A percentile compares a stretch with the other conserved stretches of the same genome.
Conservation (phyloP, 2,888 invertebrate species). For the Pachymerium ferrugineum region DNA sequence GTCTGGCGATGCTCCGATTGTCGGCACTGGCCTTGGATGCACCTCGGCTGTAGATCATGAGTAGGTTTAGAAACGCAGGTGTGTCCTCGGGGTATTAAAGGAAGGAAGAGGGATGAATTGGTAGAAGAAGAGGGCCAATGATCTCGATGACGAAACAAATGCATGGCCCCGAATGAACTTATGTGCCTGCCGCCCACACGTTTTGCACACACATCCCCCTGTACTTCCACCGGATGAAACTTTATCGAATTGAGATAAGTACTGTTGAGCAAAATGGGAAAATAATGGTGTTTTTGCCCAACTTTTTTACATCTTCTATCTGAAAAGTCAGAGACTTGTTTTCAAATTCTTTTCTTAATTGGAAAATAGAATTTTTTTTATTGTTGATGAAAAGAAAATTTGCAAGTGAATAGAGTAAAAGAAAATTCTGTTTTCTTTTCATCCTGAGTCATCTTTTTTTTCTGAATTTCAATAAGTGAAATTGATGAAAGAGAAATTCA, state of each 20-base stretch:
- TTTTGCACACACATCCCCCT: background rate
- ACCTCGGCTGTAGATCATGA: conserved; percentile 9
- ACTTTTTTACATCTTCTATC: too few relatives aligned
- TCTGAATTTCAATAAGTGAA: too few relatives aligned
- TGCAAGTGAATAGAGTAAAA: too few relatives aligned
- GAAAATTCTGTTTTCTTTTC: too few relatives aligned
- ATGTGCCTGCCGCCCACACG: background rate
- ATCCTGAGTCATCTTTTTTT: too few relatives aligned
- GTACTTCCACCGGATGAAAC: background rate
- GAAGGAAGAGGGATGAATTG: background rate
- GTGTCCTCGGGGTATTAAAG: background rate
- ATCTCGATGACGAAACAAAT: background rate
- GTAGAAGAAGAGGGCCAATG: background rate
- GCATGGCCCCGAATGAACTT: background rate
- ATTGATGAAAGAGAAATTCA: too few relatives aligned
- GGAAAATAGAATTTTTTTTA: too few relatives aligned
- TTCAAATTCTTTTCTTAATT: too few relatives aligned
- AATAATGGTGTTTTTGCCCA: too few relatives aligned
- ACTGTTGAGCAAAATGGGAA: too few relatives aligned
- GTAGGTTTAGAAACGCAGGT: background rate
- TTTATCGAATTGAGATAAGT: conserved; percentile 5
- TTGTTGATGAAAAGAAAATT: too few relatives aligned
- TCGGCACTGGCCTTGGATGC: background rate
- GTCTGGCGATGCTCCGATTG: background rate
- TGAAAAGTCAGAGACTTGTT: too few relatives aligned